These are phyloP conservation scores for Drosophila busckii DNA, from an alignment of 1,140 invertebrate genomes.

Conservation along the genomic window DNA sequence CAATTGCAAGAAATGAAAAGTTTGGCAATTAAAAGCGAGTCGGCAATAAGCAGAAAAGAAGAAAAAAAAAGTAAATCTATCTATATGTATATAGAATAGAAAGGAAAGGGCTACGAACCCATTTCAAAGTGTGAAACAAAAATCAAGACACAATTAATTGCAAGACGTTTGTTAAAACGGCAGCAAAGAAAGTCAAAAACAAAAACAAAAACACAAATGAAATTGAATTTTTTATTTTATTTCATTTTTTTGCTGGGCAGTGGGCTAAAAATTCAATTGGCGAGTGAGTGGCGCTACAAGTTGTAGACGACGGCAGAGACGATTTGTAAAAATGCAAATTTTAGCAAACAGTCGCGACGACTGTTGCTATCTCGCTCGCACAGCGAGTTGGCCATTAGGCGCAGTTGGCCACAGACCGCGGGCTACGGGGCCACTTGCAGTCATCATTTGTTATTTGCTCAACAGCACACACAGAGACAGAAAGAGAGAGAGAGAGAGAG, in stretches of 20 bases:
- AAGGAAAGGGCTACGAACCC: conserved; percentile 33
- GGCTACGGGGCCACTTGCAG: conserved; percentile 18
- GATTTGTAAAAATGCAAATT: conserved; percentile 44
- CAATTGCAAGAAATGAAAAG: conserved; percentile 31
- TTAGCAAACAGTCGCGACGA: background rate
- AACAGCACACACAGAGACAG: too few relatives aligned
- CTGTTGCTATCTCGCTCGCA: background rate
- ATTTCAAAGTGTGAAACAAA: conserved; percentile 64
- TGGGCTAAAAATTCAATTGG: conserved; percentile 42
- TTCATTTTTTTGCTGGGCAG: conserved; percentile 14
- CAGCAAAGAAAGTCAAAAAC: conserved; percentile 9
- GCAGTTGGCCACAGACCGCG: conserved; percentile 35
- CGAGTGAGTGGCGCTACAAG: conserved; percentile 39
- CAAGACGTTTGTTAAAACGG: conserved; percentile 54
- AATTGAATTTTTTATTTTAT: conserved; percentile 39
- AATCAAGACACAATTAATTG: conserved; percentile 74
- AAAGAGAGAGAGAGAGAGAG: too few relatives aligned
- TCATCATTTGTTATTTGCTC: conserved; percentile 40
- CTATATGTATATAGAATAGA: background rate
- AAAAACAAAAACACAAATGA: conserved; percentile 32
- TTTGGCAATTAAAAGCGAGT: conserved; percentile 61
- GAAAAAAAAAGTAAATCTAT: background rate
- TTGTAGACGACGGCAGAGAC: conserved; percentile 40
- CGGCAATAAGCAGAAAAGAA: conserved; percentile 16
- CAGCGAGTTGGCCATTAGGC: conserved; percentile 29